Conservation (phyloP, 1,140 invertebrate species). For the Panonychus citri region DNA sequence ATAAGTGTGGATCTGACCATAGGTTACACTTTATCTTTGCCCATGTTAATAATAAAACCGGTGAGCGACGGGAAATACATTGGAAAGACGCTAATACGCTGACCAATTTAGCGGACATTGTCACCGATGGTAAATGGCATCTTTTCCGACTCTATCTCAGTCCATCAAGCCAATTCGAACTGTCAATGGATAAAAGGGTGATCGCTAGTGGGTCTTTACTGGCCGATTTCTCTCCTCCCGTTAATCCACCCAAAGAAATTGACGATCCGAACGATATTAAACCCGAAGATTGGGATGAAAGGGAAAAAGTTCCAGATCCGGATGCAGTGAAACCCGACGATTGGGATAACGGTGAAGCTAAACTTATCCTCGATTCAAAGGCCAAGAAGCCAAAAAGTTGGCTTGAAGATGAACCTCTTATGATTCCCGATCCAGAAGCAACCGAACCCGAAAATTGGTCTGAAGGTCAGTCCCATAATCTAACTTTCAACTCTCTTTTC, state of each 20-base stretch:
- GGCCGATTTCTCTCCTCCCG: constrained; percentile 69
- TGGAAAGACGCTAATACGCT: constrained; percentile 15
- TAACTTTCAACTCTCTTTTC: no score
- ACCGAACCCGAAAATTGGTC: constrained; percentile 86
- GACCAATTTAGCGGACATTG: constrained; percentile 58
- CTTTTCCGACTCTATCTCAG: constrained; percentile 67
- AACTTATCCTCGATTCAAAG: constrained; percentile 62
- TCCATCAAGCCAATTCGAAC: constrained; percentile 54
- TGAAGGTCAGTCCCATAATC: constrained; percentile 32
- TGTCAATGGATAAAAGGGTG: constrained; percentile 38
- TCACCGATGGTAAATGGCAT: constrained; percentile 87
- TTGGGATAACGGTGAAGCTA: constrained; percentile 76
- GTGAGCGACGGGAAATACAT: constrained; percentile 65
- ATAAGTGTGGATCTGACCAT: constrained; percentile 89
- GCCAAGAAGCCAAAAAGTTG: constrained; percentile 74
- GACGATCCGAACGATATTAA: constrained; percentile 75
- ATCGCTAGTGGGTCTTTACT: constrained; percentile 63
- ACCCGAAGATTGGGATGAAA: constrained; percentile 87
- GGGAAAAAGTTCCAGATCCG: constrained; percentile 40
- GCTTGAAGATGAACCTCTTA: constrained; percentile 72
- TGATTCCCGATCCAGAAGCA: constrained; percentile 65
- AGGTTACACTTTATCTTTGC: constrained; percentile 96
- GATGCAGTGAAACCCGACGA: constrained; percentile 52
- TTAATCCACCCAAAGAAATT: constrained; percentile 84
- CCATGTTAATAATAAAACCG: constrained; percentile 85